phyloP scores from a whole-genome alignment of 1,140 invertebrate genomes.

The Cyclina sinensis region DNA sequence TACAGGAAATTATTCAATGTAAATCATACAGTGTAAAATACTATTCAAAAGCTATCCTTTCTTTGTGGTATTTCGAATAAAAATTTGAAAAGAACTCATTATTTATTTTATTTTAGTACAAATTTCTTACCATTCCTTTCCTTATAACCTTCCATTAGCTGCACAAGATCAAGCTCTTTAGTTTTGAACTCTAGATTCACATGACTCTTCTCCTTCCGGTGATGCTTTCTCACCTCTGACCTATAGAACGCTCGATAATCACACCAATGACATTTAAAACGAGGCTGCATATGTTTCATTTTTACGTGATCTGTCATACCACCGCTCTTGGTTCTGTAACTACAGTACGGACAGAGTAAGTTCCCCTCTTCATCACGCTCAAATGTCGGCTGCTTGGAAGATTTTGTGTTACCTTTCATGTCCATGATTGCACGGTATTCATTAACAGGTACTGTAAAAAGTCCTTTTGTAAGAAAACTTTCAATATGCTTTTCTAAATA shows the following conservation, averaged over 20 bases:
- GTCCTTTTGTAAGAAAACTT: conserved; percentile 49
- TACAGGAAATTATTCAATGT: too few relatives aligned
- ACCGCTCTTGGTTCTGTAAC: conserved; percentile 57
- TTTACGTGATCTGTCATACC: conserved; percentile 63
- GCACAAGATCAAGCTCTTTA: conserved; percentile 57
- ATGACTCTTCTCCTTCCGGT: conserved; percentile 62
- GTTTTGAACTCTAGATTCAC: conserved; percentile 30
- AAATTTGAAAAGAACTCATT: too few relatives aligned
- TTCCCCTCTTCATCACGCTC: conserved; percentile 42
- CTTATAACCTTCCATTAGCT: conserved; percentile 39
- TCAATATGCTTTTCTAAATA: conserved; percentile 67
- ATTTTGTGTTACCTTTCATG: conserved; percentile 66
- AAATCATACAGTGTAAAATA: too few relatives aligned
- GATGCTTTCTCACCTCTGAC: conserved; percentile 66
- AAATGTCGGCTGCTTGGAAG: conserved; percentile 49
- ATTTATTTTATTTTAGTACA: too few relatives aligned
- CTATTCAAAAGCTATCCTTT: too few relatives aligned
- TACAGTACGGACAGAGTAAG: conserved; percentile 58
- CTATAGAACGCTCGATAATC: conserved; percentile 61
- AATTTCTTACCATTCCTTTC: conserved; percentile 16
- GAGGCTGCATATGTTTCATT: conserved; percentile 67
- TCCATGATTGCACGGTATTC: conserved; percentile 61
- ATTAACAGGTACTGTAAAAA: conserved; percentile 62
- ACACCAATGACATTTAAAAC: conserved; percentile 67
- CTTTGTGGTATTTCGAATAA: too few relatives aligned